Evolutionary conservation across 2,888 invertebrate species (phyloP).

Genomic region (Antheraea assamensis): DNA sequence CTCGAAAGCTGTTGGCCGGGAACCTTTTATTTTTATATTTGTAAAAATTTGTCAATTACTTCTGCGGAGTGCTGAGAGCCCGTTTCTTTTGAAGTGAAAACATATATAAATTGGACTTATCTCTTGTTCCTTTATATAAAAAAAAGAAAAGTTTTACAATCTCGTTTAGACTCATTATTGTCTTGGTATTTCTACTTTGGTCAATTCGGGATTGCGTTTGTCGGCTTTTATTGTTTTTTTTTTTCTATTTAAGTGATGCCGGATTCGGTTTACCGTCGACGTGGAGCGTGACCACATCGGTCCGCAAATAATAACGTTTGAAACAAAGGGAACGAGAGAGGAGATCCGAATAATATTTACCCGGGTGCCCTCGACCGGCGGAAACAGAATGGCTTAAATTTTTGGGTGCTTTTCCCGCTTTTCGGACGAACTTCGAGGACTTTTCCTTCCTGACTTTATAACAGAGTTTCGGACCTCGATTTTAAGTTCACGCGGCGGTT

Average conservation of each 20-base stretch:
- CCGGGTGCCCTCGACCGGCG: conserved; percentile 58
- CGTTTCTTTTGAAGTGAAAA: conserved; percentile 52
- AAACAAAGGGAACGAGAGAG: conserved; percentile 75
- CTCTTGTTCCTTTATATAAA: conserved; percentile 61
- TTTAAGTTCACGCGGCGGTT: conserved; percentile 63
- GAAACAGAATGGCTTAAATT: conserved; percentile 71
- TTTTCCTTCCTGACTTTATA: conserved; percentile 74
- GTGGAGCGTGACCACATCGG: conserved; percentile 39
- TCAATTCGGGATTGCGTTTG: conserved; percentile 10
- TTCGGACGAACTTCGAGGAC: conserved; percentile 64
- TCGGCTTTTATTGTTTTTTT: conserved; percentile 14
- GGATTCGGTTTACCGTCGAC: neutral
- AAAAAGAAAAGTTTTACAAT: conserved; percentile 64
- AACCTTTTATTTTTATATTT: conserved; percentile 57
- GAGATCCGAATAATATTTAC: conserved; percentile 75
- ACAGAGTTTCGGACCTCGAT: conserved; percentile 64
- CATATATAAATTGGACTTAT: conserved; percentile 64
- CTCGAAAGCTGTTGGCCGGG: neutral
- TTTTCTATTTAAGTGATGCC: conserved; percentile 23
- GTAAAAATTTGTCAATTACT: conserved; percentile 70
- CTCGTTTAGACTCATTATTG: conserved; percentile 63
- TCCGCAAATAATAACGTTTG: conserved; percentile 67
- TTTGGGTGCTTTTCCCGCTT: conserved; percentile 64
- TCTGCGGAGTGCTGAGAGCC: conserved; percentile 48
- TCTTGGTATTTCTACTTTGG: conserved; percentile 17